Conservation (phyloP, 2,797 vertebrate species). For the Smutsia gigantea region DNA sequence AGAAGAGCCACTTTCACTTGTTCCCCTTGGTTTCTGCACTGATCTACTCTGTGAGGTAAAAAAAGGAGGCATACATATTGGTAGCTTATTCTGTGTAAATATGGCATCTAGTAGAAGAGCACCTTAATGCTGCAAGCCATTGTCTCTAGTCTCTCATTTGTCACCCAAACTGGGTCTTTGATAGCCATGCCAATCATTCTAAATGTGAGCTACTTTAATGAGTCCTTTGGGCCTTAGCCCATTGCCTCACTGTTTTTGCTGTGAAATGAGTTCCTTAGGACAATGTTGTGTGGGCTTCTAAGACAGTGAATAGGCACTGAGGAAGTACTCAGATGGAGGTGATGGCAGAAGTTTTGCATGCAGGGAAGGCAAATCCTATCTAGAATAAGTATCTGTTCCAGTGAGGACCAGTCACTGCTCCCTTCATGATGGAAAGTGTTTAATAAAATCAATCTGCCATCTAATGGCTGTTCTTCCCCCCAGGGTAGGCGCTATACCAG, state of each 20-base stretch:
- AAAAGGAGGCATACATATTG: background rate
- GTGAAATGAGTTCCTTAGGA: slow-evolving; percentile 42
- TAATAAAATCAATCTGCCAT: background rate
- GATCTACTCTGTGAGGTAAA: background rate
- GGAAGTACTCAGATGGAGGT: background rate
- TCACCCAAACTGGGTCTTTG: background rate
- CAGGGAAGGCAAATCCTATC: background rate
- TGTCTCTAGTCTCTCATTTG: background rate
- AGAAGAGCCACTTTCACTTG: background rate
- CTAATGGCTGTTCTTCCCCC: background rate
- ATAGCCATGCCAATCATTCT: background rate
- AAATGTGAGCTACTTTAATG: background rate
- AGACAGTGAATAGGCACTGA: background rate
- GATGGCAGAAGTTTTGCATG: background rate
- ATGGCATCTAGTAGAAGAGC: background rate
- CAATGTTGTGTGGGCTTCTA: background rate
- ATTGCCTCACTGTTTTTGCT: background rate
- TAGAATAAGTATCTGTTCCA: background rate
- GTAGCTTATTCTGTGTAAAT: background rate
- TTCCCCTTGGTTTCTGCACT: background rate
- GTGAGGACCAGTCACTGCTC: background rate
- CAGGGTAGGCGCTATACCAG: background rate
- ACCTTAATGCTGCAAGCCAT: background rate
- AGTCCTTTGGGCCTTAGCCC: background rate
- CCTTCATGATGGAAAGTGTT: background rate